Evolutionary conservation across 2,113 vertebrate species (phyloP).

Genomic region (Tenrec ecaudatus): DNA sequence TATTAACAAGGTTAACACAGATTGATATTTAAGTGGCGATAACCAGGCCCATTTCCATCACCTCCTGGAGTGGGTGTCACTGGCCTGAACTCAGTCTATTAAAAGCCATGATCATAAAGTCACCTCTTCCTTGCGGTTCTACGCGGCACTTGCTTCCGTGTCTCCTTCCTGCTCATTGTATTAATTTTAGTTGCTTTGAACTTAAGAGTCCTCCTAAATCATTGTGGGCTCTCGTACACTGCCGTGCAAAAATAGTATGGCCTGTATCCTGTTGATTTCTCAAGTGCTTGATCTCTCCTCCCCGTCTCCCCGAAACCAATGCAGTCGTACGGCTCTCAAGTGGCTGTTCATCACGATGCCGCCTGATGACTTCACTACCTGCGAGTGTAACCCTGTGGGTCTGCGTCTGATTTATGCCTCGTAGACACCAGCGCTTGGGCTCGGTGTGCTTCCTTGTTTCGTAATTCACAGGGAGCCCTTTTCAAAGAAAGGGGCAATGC

Average conservation of each 20-base stretch:
- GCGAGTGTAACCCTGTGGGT: conserved; percentile 18
- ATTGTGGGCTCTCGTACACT: conserved; percentile 51
- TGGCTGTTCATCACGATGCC: conserved; percentile 50
- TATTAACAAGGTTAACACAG: conserved; percentile 17
- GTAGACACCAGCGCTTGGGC: conserved; percentile 61
- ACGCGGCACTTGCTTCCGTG: conserved; percentile 2
- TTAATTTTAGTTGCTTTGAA: conserved; percentile 73
- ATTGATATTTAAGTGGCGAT: not conserved
- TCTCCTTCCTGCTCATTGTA: conserved; percentile 54
- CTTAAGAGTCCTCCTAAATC: conserved; percentile 72
- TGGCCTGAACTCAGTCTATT: conserved; percentile 57
- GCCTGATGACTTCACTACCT: conserved; percentile 51
- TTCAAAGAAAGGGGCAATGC: conserved; percentile 46
- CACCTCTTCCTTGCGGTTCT: conserved; percentile 56
- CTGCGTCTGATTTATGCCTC: conserved; percentile 60
- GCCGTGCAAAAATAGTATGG: conserved; percentile 72
- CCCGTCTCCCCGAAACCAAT: conserved; percentile 44
- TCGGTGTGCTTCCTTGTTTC: conserved; percentile 58
- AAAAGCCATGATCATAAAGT: conserved; percentile 33
- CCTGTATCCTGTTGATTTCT: conserved; percentile 77
- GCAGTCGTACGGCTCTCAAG: conserved; percentile 67
- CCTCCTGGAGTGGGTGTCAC: not conserved
- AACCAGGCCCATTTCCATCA: not conserved
- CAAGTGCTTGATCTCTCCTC: conserved; percentile 31
- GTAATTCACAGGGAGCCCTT: conserved; percentile 57